Evolutionary conservation across 1,140 invertebrate genomes (phyloP).

Genomic region (Heliconius himera): DNA sequence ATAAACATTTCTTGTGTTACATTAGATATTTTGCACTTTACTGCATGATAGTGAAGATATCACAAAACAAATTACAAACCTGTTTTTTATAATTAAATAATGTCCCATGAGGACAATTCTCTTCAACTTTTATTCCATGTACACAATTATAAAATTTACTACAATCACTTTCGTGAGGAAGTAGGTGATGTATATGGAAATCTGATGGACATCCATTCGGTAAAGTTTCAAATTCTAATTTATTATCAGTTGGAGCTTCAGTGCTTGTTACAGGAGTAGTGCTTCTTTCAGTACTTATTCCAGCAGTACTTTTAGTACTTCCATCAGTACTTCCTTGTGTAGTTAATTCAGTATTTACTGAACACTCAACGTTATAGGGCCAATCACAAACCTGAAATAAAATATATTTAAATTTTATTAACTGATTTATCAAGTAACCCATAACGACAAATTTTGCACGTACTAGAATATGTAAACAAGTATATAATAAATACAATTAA

Average conservation of each 20-base stretch:
- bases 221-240: conserved; percentile 1
- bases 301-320: conserved; percentile 34
- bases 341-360: background rate
- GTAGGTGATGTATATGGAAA: conserved; percentile 40
- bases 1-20: no score
- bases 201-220: conserved; percentile 51
- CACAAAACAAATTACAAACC: conserved; percentile 25
- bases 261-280: background rate
- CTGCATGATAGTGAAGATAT: no score
- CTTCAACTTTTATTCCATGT: conserved; percentile 60
- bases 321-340: background rate
- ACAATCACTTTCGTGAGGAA: conserved; percentile 56
- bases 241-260: background rate
- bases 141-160: conserved; percentile 76
- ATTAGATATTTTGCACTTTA: no score
- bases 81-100: conserved; percentile 71
- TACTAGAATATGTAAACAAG: no score
- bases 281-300: background rate
- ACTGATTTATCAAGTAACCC: no score
- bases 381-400: conserved; percentile 44
- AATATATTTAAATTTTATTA: background rate
- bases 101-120: conserved; percentile 54
- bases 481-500: no score
- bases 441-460: no score
- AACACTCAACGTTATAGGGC: conserved; percentile 38